Evolutionary conservation across 2,888 invertebrate species (phyloP), one percentile per base, ranked within the genome.

Genomic region (Proisotoma minuta): DNA sequence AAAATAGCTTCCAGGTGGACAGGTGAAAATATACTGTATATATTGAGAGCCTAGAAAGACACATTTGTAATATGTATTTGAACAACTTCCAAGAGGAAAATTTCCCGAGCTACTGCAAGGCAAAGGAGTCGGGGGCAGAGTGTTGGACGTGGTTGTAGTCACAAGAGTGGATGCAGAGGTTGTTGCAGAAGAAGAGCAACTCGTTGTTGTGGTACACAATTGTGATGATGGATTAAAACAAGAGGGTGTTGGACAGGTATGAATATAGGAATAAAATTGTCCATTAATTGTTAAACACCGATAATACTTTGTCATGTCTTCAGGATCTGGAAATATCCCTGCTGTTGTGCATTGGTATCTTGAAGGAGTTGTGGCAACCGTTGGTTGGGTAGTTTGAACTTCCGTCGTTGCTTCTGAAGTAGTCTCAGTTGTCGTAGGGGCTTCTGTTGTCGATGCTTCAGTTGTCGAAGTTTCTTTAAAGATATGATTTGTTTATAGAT

Each of bases 301-400:
- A 29, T 59, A 67, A n/a, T 67, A 67, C 22, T 57, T 59, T 12
- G 62, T 53, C 3, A 52, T 54, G 27, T 63, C 61, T 1, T 52
- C 29, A 2, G 60, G 61, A 24, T 62, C 29, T 1, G 61, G 48
- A 26, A 64, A 67, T 18, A 51, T 56, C 3, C 63, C 63, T 12
- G 27, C 23, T 1, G 49, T 28, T 22, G 62, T 52, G 26, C 66
- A 67, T 5, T n/a, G 12, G 27, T 60, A 58, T 5, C 53, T 26
- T 2, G 66, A 56, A 1, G 63, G 59, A 10, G 23, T 20, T 2
- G 56, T 22, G 8, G 51, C 28, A 5, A 26, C n/a, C 15, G 48
- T 22, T 1, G 43, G 12, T 15, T 27, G 29, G 18, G 53, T 3
- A 1, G 52, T 18, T 8, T 47, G 20, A 23, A 53, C 43, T 22